phyloP scores from a whole-genome alignment of 2,888 invertebrate genomes.

The Drosophila phalerata region DNA sequence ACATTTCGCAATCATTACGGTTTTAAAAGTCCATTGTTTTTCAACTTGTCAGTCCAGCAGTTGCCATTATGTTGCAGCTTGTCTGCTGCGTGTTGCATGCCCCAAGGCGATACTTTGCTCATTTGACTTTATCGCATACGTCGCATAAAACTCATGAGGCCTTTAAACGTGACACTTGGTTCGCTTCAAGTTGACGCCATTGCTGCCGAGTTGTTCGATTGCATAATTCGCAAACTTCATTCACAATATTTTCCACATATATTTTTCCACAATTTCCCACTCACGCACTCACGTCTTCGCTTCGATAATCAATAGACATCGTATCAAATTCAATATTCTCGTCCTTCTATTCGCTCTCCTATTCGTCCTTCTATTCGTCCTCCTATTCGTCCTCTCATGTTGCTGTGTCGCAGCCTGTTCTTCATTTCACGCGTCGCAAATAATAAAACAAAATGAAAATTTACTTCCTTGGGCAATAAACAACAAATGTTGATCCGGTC shows the following conservation, averaged over 20 bases:
- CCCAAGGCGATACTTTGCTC: slow-evolving; percentile 41
- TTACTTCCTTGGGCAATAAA: slow-evolving; percentile 73
- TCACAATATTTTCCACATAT: slow-evolving; percentile 39
- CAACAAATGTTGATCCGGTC: slow-evolving; percentile 66
- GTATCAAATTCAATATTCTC: slow-evolving; percentile 71
- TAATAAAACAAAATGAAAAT: slow-evolving; percentile 77
- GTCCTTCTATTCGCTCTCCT: neutral
- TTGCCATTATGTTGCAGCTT: slow-evolving; percentile 6
- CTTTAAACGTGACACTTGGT: slow-evolving; percentile 68
- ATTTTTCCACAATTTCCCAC: slow-evolving; percentile 12
- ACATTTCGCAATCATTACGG: slow-evolving; percentile 50
- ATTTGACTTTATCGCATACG: slow-evolving; percentile 55
- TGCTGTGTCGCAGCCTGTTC: slow-evolving; percentile 15
- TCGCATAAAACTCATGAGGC: slow-evolving; percentile 61
- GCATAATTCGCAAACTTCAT: slow-evolving; percentile 52
- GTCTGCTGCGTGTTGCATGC: slow-evolving; percentile 12
- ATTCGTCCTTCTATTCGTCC: neutral
- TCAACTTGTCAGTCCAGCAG: slow-evolving; percentile 4
- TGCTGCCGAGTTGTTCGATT: neutral
- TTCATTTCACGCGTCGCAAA: slow-evolving; percentile 53
- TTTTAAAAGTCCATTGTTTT: slow-evolving; percentile 43
- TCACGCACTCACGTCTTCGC: slow-evolving; percentile 17
- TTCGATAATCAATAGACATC: slow-evolving; percentile 51
- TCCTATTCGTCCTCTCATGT: neutral
- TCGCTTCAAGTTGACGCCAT: slow-evolving; percentile 4